Conservation (phyloP, 2,113 vertebrate genomes). For the Pandion haliaetus region DNA sequence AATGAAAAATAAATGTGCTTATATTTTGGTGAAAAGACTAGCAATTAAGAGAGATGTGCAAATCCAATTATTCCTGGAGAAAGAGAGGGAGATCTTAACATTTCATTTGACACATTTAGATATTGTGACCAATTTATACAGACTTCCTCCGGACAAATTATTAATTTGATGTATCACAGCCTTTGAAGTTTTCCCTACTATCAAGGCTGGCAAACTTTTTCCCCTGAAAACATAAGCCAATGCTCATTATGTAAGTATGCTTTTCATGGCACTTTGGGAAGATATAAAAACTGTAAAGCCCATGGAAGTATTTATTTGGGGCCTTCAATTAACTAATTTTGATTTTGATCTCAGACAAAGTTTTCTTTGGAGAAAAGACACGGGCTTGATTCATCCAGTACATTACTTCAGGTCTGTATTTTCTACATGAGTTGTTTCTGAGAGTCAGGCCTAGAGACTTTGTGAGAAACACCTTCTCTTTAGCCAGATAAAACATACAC, state of each 20-base stretch:
- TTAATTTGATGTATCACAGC: conserved; percentile 1
- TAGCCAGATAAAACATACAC: not conserved
- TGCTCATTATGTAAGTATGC: not conserved
- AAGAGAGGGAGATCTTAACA: conserved; percentile 4
- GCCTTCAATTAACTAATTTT: not conserved
- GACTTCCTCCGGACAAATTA: not conserved
- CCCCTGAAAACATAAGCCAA: not conserved
- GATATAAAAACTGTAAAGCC: not conserved
- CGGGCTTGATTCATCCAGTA: not conserved
- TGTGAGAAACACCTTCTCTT: not conserved
- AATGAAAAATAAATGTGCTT: not conserved
- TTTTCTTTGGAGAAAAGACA: not conserved
- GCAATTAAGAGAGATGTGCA: not conserved
- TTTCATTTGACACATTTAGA: conserved; percentile 29
- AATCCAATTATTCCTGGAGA: conserved; percentile 6
- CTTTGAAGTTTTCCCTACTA: conserved; percentile 41
- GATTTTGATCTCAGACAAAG: conserved; percentile 4
- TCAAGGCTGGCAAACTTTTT: not conserved
- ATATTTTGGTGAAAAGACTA: not conserved
- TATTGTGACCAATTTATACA: not conserved
- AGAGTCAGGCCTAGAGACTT: not conserved
- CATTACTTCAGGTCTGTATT: not conserved
- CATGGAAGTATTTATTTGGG: not conserved
- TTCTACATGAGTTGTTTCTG: not conserved
- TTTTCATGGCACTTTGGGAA: not conserved